Conservation (phyloP, 2,888 invertebrate genomes). For the Venusia cambrica region DNA sequence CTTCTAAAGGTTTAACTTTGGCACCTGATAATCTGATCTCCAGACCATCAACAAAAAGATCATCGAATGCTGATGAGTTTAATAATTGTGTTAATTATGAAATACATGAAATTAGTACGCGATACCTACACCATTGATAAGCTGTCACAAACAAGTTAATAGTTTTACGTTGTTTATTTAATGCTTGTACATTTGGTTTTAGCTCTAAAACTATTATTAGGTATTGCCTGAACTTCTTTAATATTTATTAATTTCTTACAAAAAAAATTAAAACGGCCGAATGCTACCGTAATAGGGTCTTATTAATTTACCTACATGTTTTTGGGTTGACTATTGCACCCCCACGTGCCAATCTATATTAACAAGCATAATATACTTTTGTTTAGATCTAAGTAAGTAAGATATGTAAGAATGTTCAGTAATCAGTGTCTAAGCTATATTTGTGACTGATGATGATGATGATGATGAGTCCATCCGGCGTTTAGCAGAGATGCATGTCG, state of each 20-base stretch:
- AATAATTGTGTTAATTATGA: conserved; percentile 51
- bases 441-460: conserved; percentile 45
- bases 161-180: conserved; percentile 36
- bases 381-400: too few relatives aligned
- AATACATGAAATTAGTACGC: conserved; percentile 47
- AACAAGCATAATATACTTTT: too few relatives aligned
- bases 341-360: too few relatives aligned
- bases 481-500: conserved; percentile 85
- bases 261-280: not conserved
- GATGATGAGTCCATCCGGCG: conserved; percentile 39
- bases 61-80: conserved; percentile 45
- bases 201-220: conserved; percentile 36
- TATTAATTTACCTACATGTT: not conserved
- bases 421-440: conserved; percentile 21
- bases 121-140: conserved; percentile 42
- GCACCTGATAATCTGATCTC: too few relatives aligned
- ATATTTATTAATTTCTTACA: too few relatives aligned
- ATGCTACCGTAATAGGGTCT: not conserved
- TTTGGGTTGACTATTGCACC: not conserved
- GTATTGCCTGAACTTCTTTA: conserved; percentile 9
- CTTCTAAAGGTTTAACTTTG: too few relatives aligned
- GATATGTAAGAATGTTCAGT: conserved; percentile 8
- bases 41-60: conserved; percentile 47
- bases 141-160: conserved; percentile 42
- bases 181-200: conserved; percentile 39